Percentiles rank a stretch among this genome's conserved stretches.
phyloP scores from a whole-genome alignment of 2,888 invertebrate genomes.

The Agrochola litura region DNA sequence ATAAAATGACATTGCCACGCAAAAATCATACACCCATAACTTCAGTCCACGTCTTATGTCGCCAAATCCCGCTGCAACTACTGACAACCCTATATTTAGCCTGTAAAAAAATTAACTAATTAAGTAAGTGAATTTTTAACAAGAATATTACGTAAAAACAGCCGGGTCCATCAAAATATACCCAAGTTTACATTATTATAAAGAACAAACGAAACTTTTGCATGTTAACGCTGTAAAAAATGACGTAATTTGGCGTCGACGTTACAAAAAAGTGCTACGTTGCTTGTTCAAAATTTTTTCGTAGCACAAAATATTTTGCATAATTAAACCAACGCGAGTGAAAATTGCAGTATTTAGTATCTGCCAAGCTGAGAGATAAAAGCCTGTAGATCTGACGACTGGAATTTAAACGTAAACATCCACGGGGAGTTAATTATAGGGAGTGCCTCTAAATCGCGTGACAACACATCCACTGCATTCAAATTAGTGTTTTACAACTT shows the following conservation, averaged over 20 bases:
- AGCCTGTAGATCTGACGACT: conserved; percentile 40
- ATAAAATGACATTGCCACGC: conserved; percentile 78
- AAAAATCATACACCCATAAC: conserved; percentile 82
- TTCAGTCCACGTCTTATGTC: conserved; percentile 80
- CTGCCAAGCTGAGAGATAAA: conserved; percentile 47
- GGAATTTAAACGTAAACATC: conserved; percentile 49
- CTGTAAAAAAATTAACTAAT: conserved; percentile 68
- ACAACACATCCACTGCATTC: conserved; percentile 31
- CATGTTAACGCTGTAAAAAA: conserved; percentile 55
- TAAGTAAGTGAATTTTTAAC: conserved; percentile 13
- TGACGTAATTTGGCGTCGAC: conserved; percentile 46
- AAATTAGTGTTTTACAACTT: conserved; percentile 26
- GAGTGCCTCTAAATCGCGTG: conserved; percentile 39
- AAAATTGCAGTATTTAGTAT: conserved; percentile 60
- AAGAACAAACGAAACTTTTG: conserved; percentile 52
- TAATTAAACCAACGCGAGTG: conserved; percentile 53
- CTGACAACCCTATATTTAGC: conserved; percentile 81
- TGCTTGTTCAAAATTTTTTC: conserved; percentile 37
- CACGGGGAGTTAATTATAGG: conserved; percentile 43
- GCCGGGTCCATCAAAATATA: conserved; percentile 33
- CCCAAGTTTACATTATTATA: conserved; percentile 53
- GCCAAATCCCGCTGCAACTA: conserved; percentile 83
- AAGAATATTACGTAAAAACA: conserved; percentile 17
- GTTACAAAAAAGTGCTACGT: conserved; percentile 39
- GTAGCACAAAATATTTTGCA: conserved; percentile 43